phyloP scores from a whole-genome alignment of 2,797 vertebrate genomes.

The Emydoidea blandingii region DNA sequence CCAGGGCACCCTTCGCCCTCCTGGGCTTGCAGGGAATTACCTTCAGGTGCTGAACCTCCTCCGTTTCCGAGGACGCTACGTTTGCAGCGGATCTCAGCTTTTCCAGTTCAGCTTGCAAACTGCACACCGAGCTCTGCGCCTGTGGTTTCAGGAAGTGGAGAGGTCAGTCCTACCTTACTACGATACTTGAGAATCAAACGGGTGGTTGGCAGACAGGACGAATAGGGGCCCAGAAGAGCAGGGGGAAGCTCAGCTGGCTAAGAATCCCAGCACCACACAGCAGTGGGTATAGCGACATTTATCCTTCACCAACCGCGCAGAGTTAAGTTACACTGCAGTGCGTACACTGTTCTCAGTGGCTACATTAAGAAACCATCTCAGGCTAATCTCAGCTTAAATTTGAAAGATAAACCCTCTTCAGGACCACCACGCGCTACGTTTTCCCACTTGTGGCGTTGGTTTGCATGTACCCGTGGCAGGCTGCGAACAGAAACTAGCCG shows the following conservation, averaged over 20 bases:
- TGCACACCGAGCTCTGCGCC: conserved; percentile 85
- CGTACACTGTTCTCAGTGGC: neutral
- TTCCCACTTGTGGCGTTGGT: no score
- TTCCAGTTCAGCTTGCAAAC: conserved; percentile 91
- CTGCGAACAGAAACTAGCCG: no score
- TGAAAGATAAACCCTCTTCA: neutral
- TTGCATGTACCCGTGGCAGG: no score
- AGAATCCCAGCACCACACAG: neutral
- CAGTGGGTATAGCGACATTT: neutral
- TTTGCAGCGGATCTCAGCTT: conserved; percentile 82
- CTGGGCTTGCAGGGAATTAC: conserved; percentile 69
- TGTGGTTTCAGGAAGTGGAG: conserved; percentile 24
- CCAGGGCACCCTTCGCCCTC: no score
- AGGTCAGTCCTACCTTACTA: neutral
- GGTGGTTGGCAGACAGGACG: neutral
- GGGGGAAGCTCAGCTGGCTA: neutral
- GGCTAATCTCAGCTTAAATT: neutral
- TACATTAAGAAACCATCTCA: neutral
- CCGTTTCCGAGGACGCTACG: conserved; percentile 74
- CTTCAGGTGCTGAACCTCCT: conserved; percentile 88
- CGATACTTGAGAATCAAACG: neutral
- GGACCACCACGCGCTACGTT: rapidly evolving
- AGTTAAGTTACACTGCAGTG: neutral
- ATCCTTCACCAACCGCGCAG: neutral
- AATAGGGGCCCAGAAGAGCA: neutral